phyloP scores from a whole-genome alignment of 23 tunicate genomes.

The Halocynthia roretzi region DNA sequence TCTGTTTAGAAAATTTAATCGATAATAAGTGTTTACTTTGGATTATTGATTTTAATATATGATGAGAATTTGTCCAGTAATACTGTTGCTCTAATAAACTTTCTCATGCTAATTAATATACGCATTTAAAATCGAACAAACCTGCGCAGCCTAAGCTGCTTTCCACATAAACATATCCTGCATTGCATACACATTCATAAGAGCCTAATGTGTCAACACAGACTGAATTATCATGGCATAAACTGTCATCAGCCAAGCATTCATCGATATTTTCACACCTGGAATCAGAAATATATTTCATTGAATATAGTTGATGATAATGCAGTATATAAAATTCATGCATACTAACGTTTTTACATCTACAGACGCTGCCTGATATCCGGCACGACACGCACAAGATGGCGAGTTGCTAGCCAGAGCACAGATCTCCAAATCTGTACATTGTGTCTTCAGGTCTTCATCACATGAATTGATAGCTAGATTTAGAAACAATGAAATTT shows the following conservation, averaged over 20 bases:
- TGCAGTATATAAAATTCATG: not conserved
- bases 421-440: constrained; percentile 42
- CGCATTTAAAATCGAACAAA: not conserved
- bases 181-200: constrained; percentile 46
- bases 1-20: constrained; percentile 26
- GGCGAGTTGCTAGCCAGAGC: constrained; percentile 11
- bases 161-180: constrained; percentile 37
- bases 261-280: constrained; percentile 72
- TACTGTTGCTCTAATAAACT: too few species aligned
- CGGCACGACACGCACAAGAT: constrained; percentile 12
- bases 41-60: too few species aligned
- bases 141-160: constrained; percentile 49
- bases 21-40: not conserved
- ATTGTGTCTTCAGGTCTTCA: constrained; percentile 15
- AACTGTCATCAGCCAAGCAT: constrained; percentile 24
- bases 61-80: too few species aligned
- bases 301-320: too few species aligned
- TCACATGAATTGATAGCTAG: constrained; percentile 38
- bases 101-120: not conserved
- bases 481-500: not conserved
- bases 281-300: not conserved
- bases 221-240: constrained; percentile 28
- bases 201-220: constrained; percentile 62
- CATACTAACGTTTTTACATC: not conserved
- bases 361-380: constrained; percentile 5